Evolutionary conservation across 1,140 invertebrate species (phyloP).

Genomic region (Agraylea sexmaculata): DNA sequence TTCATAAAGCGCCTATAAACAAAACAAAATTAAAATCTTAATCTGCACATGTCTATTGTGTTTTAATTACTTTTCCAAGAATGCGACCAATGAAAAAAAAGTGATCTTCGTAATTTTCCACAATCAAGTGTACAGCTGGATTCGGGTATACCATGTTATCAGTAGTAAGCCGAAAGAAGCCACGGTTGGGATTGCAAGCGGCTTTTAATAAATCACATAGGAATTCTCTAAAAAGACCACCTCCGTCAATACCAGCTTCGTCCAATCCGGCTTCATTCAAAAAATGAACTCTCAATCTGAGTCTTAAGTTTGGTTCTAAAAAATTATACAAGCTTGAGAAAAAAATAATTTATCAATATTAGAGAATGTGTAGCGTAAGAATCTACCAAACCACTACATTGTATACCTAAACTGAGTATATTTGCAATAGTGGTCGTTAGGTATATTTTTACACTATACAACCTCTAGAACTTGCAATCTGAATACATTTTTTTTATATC

Average conservation of each 20-base stretch:
- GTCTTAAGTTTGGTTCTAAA: constrained; percentile 73
- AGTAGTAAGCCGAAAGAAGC: constrained; percentile 83
- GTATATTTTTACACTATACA: no score
- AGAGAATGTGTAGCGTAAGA: no score
- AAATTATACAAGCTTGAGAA: constrained; percentile 16
- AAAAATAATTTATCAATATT: no score
- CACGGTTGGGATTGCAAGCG: constrained; percentile 92
- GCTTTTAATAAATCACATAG: constrained; percentile 76
- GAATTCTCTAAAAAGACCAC: constrained; percentile 88
- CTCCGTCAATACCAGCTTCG: constrained; percentile 94
- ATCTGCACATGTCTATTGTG: background rate
- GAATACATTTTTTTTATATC: background rate
- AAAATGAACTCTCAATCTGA: constrained; percentile 79
- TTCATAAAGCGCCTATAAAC: constrained; percentile 77
- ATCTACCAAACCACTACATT: no score
- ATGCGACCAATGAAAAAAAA: constrained; percentile 94
- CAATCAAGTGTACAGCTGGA: constrained; percentile 73
- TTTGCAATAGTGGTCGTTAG: no score
- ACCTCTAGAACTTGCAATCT: no score
- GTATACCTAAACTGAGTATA: no score
- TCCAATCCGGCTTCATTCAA: constrained; percentile 81
- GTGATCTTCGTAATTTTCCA: constrained; percentile 78
- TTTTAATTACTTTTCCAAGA: constrained; percentile 67
- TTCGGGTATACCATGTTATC: constrained; percentile 94
- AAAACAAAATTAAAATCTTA: constrained; percentile 7